Base-by-base conservation (phyloP, 53 echinoderm and acorn worm species). In the Glandiceps talaboti region DNA sequence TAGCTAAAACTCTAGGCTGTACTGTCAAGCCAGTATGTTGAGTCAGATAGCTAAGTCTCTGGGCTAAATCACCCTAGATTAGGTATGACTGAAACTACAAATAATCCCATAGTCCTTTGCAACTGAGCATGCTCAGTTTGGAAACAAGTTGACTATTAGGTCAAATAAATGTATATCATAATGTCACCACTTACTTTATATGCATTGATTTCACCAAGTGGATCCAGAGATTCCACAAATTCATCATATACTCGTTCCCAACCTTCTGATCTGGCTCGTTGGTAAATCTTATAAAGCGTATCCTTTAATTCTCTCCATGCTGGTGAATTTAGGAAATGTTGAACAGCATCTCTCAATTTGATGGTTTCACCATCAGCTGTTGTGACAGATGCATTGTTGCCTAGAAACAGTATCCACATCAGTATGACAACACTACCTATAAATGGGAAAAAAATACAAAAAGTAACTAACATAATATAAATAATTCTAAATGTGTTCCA, bases 281-380 rank as follows among this genome's bases (percentile, higher is more conserved):
- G 80, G 75, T 84, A 86, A 72, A 96, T 64, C 31, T 83, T 75
- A 30, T 85, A 77, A 25, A 90, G 1, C 31, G 87, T 89, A 25
- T 86, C 89, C 74, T 92, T 92, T 79, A 96, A 91, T n/a, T 96
- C 89, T 82, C 84, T 90, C 92, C 92, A 96, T 32, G 88, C 78
- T 6, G 92, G 92, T 28, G 96, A 96, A 73, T 89, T 85, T 30
- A 92, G 92, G 85, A 96, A 92, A 83, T 96, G 92, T 29, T 90
- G 79, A 1, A 96, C 83, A 1, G 96, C 92, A 80, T 96, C 96
- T 72, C 87, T 78, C 30, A 92, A 76, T 27, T 84, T 82, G 82
- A 96, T 90, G 31, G 90, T 90, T 32, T 96, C 96, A 28, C 96
- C 96, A 26, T 92, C 90, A 25, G 79, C 75, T 25, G 96, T 96